Base-by-base conservation (phyloP, 2,888 invertebrate species). In the Heliconius sara region DNA sequence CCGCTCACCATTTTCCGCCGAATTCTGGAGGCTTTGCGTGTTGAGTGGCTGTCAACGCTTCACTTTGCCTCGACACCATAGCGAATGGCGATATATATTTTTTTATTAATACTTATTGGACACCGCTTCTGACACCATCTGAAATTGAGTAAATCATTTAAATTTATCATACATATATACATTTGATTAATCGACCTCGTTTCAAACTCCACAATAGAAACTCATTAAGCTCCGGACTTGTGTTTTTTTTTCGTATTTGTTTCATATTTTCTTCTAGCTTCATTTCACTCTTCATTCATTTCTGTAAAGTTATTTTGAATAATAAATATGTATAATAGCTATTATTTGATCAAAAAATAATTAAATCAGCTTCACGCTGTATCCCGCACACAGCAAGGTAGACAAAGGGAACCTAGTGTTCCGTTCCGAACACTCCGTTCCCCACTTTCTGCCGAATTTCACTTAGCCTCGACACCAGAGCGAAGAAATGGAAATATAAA, bases 121-220 rank as follows among this genome's bases (percentile, higher is more conserved):
- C 25, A 67, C 39, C 76, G 75, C 63, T 79, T 81, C 72, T 79
- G 71, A 80, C 75, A 76, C n/a, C 39, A 47, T 57, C 27, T 66
- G 67, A 57, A 75, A 43, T 80, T 74, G 30, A 79, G 68, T 47
- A 78, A 82, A 78, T 78, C 73, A 74, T 76, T 77, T 65, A 67
- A 81, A 72, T 75, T 78, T 70, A 71, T 82, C 43, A 47, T 68
- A 74, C 68, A 68, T 66, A 72, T 75, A 72, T 75, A 73, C 66
- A 74, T 78, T 79, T 82, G 77, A 81, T 82, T 79, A 79, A 82
- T 82, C 79, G 74, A 78, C 70, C 79, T 77, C 81, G 30, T 81
- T 81, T 77, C 39, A 68, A 78, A 74, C 76, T 75, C 30, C 78
- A 81, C 82, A 81, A 81, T 82, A 78, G 79, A 79, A 76, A 79